Evolutionary conservation across 2,113 vertebrate species (phyloP).

Genomic region (Plecotus auritus): DNA sequence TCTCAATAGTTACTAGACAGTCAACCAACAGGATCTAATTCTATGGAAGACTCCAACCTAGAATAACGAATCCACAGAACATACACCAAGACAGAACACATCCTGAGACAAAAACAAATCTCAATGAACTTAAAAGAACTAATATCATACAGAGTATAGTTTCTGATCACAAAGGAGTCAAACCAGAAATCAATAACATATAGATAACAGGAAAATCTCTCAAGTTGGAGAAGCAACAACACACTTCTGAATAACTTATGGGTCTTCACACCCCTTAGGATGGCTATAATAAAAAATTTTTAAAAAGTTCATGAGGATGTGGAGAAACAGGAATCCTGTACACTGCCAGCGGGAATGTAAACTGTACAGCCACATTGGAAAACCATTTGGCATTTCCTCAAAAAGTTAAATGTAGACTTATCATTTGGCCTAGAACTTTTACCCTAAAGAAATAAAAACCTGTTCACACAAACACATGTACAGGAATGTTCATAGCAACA

Average conservation of each 20-base stretch:
- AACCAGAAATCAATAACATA: not conserved
- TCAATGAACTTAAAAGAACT: not conserved
- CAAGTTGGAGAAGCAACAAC: not conserved
- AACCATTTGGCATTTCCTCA: not conserved
- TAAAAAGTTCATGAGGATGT: not conserved
- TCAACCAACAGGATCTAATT: not conserved
- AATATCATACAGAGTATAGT: not conserved
- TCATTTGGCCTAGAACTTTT: not conserved
- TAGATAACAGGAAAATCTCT: not conserved
- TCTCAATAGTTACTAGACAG: not conserved
- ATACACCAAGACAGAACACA: not conserved
- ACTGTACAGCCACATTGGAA: not conserved
- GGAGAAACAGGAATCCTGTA: not conserved
- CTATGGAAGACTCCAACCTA: not conserved
- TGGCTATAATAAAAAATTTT: not conserved
- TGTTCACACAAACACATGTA: not conserved
- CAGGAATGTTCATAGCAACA: not conserved
- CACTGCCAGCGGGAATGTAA: not conserved
- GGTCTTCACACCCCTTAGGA: not conserved
- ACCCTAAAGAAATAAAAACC: not conserved
- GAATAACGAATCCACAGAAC: not conserved
- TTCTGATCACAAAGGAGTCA: not conserved
- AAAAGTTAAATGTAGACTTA: not conserved
- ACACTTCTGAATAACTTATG: not conserved
- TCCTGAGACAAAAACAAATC: not conserved